A percentile compares a stretch with the other conserved stretches of the same genome.
Conservation (phyloP, 2,797 vertebrate species). For the Echeneis naucrates region DNA sequence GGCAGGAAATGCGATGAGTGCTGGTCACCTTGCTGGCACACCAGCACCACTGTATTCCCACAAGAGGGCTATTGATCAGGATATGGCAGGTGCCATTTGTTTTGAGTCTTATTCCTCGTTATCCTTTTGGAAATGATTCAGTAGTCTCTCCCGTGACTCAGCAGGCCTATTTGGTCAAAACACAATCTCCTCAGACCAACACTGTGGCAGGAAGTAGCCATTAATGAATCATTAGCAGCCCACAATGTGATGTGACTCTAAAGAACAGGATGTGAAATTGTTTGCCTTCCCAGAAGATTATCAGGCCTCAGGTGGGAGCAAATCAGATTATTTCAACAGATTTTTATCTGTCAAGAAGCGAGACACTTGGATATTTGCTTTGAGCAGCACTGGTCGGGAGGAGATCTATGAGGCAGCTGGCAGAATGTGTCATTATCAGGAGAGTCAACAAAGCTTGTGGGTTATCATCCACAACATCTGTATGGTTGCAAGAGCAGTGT, state of each 20-base stretch:
- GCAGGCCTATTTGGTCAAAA: conserved; percentile 8
- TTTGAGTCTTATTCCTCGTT: conserved; percentile 23
- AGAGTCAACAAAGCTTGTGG: conserved; percentile 66
- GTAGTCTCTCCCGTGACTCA: not conserved
- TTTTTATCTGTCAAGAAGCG: conserved; percentile 65
- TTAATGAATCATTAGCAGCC: conserved; percentile 33
- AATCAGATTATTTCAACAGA: conserved; percentile 58
- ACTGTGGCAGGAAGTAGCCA: conserved; percentile 18
- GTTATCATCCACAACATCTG: conserved; percentile 74
- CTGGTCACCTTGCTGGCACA: conserved; percentile 41
- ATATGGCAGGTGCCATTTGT: conserved; percentile 52
- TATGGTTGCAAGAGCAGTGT: conserved; percentile 48
- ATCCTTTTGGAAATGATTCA: conserved; percentile 5
- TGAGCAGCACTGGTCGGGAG: conserved; percentile 59
- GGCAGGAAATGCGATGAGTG: conserved; percentile 52
- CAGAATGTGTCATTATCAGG: conserved; percentile 70
- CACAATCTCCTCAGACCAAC: conserved; percentile 10
- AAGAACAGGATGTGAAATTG: conserved; percentile 45
- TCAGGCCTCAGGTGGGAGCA: conserved; percentile 55
- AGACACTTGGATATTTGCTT: conserved; percentile 72
- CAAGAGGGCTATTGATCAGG: conserved; percentile 65
- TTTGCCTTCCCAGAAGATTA: conserved; percentile 27
- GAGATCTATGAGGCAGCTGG: conserved; percentile 52
- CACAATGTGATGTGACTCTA: not conserved
- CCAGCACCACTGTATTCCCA: conserved; percentile 46